Percentiles rank a stretch among this genome's conserved stretches.
Evolutionary conservation across 2,113 vertebrate genomes (phyloP).

Genomic region (Pitta sordida): DNA sequence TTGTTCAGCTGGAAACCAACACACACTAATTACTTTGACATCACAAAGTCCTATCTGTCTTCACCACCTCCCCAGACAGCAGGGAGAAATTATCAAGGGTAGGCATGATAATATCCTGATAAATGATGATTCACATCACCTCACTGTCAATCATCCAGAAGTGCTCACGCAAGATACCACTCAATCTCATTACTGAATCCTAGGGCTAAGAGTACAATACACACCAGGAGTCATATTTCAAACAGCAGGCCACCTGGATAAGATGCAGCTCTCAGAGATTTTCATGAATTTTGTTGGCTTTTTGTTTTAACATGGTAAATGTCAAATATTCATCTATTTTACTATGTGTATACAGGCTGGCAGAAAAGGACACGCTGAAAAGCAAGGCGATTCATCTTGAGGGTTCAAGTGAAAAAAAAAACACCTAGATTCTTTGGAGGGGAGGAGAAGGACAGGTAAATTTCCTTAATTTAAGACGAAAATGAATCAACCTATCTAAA

Average conservation of each 20-base stretch:
- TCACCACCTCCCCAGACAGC: constrained; percentile 74
- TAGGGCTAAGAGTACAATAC: constrained; percentile 59
- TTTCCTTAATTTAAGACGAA: neutral
- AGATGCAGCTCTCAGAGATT: constrained; percentile 25
- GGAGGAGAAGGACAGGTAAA: neutral
- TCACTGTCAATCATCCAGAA: constrained; percentile 72
- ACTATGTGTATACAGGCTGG: neutral
- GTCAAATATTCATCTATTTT: constrained; percentile 53
- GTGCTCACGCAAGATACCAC: constrained; percentile 69
- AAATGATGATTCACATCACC: constrained; percentile 76
- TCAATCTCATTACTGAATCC: constrained; percentile 72
- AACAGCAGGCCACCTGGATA: constrained; percentile 68
- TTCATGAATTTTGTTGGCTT: constrained; percentile 53
- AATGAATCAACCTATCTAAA: neutral
- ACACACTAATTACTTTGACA: constrained; percentile 81
- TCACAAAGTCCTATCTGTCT: constrained; percentile 76
- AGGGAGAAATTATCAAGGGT: constrained; percentile 76
- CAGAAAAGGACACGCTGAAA: constrained; percentile 37
- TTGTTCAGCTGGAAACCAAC: constrained; percentile 82
- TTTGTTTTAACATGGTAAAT: constrained; percentile 47
- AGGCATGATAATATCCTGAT: constrained; percentile 75
- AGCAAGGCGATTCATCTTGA: neutral
- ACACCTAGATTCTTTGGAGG: neutral
- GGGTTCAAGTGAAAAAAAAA: neutral
- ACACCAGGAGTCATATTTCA: constrained; percentile 69